Conservation (phyloP, 2,888 invertebrate species). For the Anarsia innoxiella region DNA sequence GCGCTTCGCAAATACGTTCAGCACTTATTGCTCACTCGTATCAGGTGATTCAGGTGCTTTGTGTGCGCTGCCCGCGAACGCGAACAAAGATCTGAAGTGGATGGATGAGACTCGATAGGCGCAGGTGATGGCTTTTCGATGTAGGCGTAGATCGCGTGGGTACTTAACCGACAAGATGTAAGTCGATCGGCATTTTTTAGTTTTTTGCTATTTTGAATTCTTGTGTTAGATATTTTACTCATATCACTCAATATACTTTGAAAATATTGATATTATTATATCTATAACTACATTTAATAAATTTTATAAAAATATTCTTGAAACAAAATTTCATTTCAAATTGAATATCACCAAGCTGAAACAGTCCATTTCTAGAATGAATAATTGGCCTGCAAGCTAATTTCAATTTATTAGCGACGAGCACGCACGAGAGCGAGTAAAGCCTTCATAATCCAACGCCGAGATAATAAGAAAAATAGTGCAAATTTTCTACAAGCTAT, state of each 20-base stretch:
- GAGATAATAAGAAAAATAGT: constrained; percentile 39
- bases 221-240: too few species aligned
- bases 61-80: constrained; percentile 17
- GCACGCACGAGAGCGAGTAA: constrained; percentile 24
- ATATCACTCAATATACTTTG: too few species aligned
- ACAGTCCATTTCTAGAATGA: not conserved
- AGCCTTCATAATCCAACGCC: constrained; percentile 35
- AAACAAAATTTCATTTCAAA: too few species aligned
- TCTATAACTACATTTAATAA: too few species aligned
- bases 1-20: constrained; percentile 22
- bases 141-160: too few species aligned
- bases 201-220: too few species aligned
- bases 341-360: too few species aligned
- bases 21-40: constrained; percentile 21
- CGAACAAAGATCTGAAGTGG: constrained; percentile 17
- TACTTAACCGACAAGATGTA: too few species aligned
- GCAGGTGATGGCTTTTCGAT: too few species aligned
- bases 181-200: too few species aligned
- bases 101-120: constrained; percentile 8
- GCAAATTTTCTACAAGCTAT: constrained; percentile 16
- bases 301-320: too few species aligned
- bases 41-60: constrained; percentile 17
- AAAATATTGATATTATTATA: too few species aligned
- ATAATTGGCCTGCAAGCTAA: constrained; percentile 12
- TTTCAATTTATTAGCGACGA: constrained; percentile 13